These are phyloP conservation scores for Diglossa cyanea DNA, from an alignment of 2,797 vertebrate genomes.

Conservation along the genomic window DNA sequence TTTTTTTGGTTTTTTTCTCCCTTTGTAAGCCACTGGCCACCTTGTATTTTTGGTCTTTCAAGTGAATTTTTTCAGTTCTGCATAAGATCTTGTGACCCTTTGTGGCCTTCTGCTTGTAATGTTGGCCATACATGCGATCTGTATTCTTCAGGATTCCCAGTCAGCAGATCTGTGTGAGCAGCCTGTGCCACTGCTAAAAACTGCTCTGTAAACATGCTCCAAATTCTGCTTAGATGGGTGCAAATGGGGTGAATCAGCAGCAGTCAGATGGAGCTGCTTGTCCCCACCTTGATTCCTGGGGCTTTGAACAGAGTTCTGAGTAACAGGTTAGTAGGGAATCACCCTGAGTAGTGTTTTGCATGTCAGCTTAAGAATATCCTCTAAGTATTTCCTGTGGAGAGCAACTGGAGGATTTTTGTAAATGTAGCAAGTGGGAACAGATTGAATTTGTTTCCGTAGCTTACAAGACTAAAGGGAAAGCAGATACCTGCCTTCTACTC, in stretches of 20 bases:
- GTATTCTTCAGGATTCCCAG: background rate
- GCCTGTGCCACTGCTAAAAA: background rate
- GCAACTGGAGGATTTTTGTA: constrained; percentile 57
- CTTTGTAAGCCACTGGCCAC: background rate
- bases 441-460: constrained; percentile 1
- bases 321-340: background rate
- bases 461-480: background rate
- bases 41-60: constrained; percentile 22
- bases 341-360: background rate
- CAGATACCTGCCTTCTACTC: background rate
- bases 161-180: background rate
- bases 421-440: constrained; percentile 64
- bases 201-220: background rate
- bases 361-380: background rate
- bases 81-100: background rate
- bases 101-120: background rate
- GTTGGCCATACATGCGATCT: accelerated
- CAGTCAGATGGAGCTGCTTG: background rate
- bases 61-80: constrained; percentile 25
- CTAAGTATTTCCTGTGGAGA: background rate
- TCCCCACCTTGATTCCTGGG: background rate
- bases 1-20: constrained; percentile 40
- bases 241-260: background rate
- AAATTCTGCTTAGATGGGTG: background rate
- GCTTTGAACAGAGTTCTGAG: background rate